Evolutionary conservation across 2,113 vertebrate species (phyloP).

Genomic region (Andinoacara biseriatus): DNA sequence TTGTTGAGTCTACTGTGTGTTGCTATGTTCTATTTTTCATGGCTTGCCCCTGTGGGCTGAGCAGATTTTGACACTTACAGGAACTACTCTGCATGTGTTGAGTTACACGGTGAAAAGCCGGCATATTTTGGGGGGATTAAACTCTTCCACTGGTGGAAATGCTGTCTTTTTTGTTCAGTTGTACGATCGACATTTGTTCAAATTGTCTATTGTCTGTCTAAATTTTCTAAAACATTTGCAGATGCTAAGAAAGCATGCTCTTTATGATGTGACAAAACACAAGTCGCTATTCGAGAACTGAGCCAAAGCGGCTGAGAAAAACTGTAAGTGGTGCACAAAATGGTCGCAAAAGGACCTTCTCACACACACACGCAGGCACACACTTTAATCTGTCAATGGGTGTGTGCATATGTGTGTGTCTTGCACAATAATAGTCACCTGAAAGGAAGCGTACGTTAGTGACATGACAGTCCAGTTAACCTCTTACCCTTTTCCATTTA

Average conservation of each 20-base stretch:
- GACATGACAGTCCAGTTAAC: conserved; percentile 28
- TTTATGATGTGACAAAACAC: neutral
- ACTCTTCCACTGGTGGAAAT: neutral
- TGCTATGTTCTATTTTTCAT: neutral
- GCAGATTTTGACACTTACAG: neutral
- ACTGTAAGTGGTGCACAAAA: neutral
- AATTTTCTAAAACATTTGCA: neutral
- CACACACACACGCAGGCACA: neutral
- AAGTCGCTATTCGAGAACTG: too few species aligned
- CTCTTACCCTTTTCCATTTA: conserved; percentile 21
- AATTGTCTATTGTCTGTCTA: neutral
- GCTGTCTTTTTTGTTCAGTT: neutral
- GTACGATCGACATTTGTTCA: neutral
- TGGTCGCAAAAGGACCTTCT: neutral
- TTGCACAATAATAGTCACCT: neutral
- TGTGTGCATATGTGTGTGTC: neutral
- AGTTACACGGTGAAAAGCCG: neutral
- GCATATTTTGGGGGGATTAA: neutral
- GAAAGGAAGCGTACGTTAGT: neutral
- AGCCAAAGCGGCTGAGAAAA: too few species aligned
- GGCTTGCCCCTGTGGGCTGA: neutral
- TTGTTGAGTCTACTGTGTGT: neutral
- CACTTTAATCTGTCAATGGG: neutral
- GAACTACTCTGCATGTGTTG: too few species aligned
- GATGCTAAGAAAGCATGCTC: accelerated